Conservation (phyloP, 1,140 invertebrate species). For the Muscidifurax raptorellus region DNA sequence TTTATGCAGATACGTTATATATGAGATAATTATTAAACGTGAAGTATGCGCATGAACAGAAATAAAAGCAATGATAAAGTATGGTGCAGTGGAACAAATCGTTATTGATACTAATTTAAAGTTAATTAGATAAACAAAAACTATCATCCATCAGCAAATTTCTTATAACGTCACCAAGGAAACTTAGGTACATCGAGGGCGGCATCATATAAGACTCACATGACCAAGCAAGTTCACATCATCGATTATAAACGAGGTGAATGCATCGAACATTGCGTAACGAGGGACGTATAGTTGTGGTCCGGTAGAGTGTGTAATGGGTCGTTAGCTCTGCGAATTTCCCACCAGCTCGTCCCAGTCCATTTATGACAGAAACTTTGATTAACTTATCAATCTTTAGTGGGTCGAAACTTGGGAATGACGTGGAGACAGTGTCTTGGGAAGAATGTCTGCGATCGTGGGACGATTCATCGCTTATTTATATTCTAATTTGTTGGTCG, state of each 20-base stretch:
- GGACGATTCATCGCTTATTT: neutral
- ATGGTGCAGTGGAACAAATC: too few species aligned
- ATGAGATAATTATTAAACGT: too few species aligned
- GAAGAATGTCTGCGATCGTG: neutral
- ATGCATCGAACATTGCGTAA: neutral
- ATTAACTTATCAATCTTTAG: conserved; percentile 46
- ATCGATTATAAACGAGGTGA: conserved; percentile 27
- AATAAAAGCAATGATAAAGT: too few species aligned
- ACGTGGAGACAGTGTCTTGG: neutral
- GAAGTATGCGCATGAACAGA: too few species aligned
- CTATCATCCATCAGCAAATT: too few species aligned
- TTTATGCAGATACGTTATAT: too few species aligned
- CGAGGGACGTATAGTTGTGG: neutral
- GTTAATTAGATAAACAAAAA: too few species aligned
- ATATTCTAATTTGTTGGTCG: neutral
- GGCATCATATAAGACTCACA: neutral
- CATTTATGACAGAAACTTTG: conserved; percentile 41
- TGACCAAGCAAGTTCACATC: neutral
- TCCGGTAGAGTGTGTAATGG: neutral
- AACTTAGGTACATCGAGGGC: neutral
- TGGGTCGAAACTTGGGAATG: neutral
- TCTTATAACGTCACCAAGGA: neutral
- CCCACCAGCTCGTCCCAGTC: neutral
- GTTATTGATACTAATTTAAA: too few species aligned
- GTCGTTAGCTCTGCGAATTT: conserved; percentile 15